phyloP scores from a whole-genome alignment of 2,888 invertebrate species.

The Romanomermis culicivorax region DNA sequence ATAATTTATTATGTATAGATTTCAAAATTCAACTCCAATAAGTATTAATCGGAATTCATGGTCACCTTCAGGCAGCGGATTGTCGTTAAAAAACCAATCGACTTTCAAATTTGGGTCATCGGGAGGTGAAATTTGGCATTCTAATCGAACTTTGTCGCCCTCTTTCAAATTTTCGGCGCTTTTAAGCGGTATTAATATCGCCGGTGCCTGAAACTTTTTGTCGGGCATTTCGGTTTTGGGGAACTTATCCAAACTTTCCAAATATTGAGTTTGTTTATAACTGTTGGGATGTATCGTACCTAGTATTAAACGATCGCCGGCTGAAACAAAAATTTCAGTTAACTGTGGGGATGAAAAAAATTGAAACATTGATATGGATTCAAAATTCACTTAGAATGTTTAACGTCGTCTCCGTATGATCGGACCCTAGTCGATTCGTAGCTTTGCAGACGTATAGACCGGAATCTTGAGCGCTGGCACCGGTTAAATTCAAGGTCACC shows the following conservation, averaged over 20 bases:
- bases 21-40: too few relatives aligned
- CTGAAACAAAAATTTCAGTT: constrained; percentile 10
- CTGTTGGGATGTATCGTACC: constrained; percentile 81
- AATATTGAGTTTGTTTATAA: constrained; percentile 62
- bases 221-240: constrained; percentile 46
- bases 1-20: too few relatives aligned
- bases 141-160: constrained; percentile 84
- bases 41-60: too few relatives aligned
- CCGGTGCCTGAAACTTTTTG: constrained; percentile 55
- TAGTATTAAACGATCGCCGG: constrained; percentile 42
- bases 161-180: constrained; percentile 67
- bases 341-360: background rate
- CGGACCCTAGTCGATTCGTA: constrained; percentile 71
- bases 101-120: constrained; percentile 23
- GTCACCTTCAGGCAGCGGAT: constrained; percentile 42
- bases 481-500: constrained; percentile 44
- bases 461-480: constrained; percentile 46
- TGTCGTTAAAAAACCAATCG: constrained; percentile 49
- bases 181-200: constrained; percentile 64
- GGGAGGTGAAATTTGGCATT: constrained; percentile 43
- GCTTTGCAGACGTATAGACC: constrained; percentile 87
- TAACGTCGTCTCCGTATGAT: constrained; percentile 82
- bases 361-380: constrained; percentile 19
- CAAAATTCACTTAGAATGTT: constrained; percentile 43
- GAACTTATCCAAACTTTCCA: constrained; percentile 44